A percentile compares a stretch with the other conserved stretches of the same genome.
phyloP scores from a whole-genome alignment of 1,140 invertebrate species.

The Pomacea maculata region DNA sequence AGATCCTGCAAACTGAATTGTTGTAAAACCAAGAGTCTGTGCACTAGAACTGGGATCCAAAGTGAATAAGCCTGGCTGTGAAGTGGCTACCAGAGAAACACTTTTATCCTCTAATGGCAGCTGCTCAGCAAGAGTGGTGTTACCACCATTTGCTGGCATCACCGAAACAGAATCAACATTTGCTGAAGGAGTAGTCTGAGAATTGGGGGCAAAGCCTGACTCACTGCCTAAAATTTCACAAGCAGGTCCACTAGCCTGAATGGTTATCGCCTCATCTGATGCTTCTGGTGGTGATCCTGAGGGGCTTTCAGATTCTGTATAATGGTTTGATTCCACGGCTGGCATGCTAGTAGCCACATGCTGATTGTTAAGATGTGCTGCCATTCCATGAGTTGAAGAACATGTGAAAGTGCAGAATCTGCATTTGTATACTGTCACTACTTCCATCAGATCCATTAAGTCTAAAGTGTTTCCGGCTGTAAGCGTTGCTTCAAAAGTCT shows the following conservation, averaged over 20 bases:
- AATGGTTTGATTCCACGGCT: not conserved
- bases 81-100: not conserved
- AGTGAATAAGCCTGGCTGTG: not conserved
- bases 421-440: constrained; percentile 60
- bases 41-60: not conserved
- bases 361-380: constrained; percentile 44
- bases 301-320: not conserved
- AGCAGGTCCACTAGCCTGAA: not conserved
- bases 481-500: not conserved
- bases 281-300: not conserved
- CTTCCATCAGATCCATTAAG: constrained; percentile 58
- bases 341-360: constrained; percentile 29
- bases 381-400: constrained; percentile 41
- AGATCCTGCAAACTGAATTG: constrained; percentile 15
- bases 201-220: not conserved
- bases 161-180: not conserved
- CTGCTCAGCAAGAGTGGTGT: not conserved
- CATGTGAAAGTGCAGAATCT: constrained; percentile 55
- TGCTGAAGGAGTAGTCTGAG: not conserved
- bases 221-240: not conserved
- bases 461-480: constrained; percentile 16
- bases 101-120: not conserved
- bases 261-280: not conserved
- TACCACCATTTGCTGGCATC: not conserved
- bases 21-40: constrained; percentile 8